These are phyloP conservation scores for Antechinus stuartii DNA, from an alignment of 2,113 vertebrate species.

Conservation along the genomic window DNA sequence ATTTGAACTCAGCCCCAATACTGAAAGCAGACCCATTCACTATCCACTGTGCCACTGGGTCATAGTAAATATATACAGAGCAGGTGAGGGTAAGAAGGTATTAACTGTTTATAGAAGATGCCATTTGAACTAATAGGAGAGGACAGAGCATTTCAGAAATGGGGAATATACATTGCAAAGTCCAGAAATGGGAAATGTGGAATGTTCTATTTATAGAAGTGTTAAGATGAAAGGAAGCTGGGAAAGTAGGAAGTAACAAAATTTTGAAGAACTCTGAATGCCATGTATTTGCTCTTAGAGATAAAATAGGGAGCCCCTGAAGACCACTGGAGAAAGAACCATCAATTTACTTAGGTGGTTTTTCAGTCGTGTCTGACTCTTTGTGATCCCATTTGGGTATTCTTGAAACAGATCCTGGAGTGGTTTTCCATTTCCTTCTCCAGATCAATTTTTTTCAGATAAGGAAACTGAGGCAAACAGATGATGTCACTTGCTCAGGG, in stretches of 20 bases:
- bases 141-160: not conserved
- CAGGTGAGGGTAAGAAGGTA: not conserved
- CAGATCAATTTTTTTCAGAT: not conserved
- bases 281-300: not conserved
- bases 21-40: too few relatives aligned
- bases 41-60: not conserved
- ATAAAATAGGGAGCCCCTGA: not conserved
- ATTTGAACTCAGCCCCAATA: not conserved
- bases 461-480: not conserved
- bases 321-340: not conserved
- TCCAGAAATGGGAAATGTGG: not conserved
- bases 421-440: not conserved
- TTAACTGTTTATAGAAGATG: not conserved
- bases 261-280: not conserved
- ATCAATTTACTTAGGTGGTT: not conserved
- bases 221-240: not conserved
- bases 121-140: not conserved
- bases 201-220: not conserved
- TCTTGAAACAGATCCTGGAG: not conserved
- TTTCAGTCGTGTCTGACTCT: not conserved
- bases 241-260: not conserved
- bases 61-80: not conserved
- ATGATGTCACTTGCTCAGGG: not conserved
- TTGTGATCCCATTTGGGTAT: not conserved
- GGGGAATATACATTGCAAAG: not conserved